Conservation (phyloP, 2,797 vertebrate genomes). For the Neoniphon sammara region DNA sequence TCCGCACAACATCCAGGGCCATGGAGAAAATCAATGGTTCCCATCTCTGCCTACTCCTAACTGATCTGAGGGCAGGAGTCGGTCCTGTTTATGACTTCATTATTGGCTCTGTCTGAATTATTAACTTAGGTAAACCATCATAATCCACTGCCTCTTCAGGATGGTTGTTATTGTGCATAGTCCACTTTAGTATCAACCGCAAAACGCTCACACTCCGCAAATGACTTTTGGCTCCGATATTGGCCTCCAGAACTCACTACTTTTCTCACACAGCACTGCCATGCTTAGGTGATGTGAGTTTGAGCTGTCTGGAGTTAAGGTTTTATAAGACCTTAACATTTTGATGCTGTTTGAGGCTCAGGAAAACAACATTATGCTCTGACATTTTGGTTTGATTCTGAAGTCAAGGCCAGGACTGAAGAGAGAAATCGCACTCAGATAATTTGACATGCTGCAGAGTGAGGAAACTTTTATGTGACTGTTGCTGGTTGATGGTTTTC, state of each 20-base stretch:
- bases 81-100: constrained; percentile 74
- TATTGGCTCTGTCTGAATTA: constrained; percentile 69
- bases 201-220: constrained; percentile 5
- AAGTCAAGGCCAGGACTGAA: constrained; percentile 31
- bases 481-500: constrained; percentile 17
- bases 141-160: constrained; percentile 67
- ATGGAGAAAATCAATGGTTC: constrained; percentile 79
- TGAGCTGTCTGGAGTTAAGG: neutral
- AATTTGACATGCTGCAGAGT: constrained; percentile 45
- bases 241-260: constrained; percentile 30
- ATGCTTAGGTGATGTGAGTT: constrained; percentile 19
- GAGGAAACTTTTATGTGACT: constrained; percentile 55
- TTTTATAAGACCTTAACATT: constrained; percentile 39
- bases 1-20: constrained; percentile 73
- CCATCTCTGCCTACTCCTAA: constrained; percentile 61
- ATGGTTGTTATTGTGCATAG: constrained; percentile 49
- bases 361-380: constrained; percentile 50
- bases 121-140: constrained; percentile 60
- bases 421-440: constrained; percentile 44
- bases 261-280: constrained; percentile 15
- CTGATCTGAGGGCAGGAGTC: constrained; percentile 60
- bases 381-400: constrained; percentile 48
- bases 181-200: constrained; percentile 47
- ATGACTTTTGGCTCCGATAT: constrained; percentile 20
- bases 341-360: constrained; percentile 33